Conservation (phyloP, 2,113 vertebrate species). For the Vireo altiloquus region DNA sequence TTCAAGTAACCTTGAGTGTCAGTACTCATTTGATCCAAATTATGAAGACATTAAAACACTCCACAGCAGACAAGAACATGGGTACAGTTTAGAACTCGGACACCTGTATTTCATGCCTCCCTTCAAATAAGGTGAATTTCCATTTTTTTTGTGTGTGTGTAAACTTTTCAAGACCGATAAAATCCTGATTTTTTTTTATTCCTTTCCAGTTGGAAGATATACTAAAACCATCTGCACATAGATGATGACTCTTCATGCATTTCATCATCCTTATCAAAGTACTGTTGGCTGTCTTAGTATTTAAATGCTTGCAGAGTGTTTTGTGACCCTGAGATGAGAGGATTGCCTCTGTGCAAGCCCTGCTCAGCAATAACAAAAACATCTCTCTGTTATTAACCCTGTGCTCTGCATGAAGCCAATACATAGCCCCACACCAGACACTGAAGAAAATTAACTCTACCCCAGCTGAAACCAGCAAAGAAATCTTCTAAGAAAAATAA, state of each 20-base stretch:
- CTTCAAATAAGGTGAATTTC: not conserved
- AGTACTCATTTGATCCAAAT: not conserved
- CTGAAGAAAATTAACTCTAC: not conserved
- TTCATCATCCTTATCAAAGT: not conserved
- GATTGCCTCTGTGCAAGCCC: not conserved
- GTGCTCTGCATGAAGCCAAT: not conserved
- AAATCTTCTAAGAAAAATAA: not conserved
- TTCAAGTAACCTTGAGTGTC: not conserved
- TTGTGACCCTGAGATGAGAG: not conserved
- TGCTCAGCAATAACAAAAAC: not conserved
- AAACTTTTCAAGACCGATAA: accelerated
- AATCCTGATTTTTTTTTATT: accelerated
- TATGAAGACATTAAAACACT: not conserved
- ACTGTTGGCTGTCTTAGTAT: not conserved
- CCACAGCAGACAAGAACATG: not conserved
- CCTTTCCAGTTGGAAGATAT: not conserved
- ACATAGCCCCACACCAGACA: not conserved
- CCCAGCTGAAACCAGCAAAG: not conserved
- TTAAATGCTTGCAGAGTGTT: not conserved
- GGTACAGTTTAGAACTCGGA: not conserved
- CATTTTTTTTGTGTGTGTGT: not conserved
- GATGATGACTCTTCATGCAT: not conserved
- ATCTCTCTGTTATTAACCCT: not conserved
- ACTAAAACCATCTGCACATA: not conserved
- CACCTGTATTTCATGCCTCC: accelerated